phyloP scores from a whole-genome alignment of 2,888 invertebrate genomes.

The Axea sp. region DNA sequence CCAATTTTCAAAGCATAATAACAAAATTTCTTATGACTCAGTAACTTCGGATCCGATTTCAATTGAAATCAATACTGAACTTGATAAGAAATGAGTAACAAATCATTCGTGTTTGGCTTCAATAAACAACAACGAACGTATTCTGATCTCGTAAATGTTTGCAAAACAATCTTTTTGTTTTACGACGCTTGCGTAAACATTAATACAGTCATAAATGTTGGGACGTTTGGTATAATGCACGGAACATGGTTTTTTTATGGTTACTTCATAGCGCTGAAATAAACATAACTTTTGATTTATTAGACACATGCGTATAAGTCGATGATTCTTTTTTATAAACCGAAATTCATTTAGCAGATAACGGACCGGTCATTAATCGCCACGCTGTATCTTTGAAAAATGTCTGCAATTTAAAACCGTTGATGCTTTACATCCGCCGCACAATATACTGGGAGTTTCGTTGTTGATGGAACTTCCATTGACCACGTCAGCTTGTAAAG shows the following conservation, averaged over 20 bases:
- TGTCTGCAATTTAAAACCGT: slow-evolving; percentile 36
- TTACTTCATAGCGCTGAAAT: slow-evolving; percentile 15
- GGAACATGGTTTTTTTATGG: slow-evolving; percentile 20
- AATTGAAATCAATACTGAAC: neutral
- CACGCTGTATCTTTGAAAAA: slow-evolving; percentile 11
- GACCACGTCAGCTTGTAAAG: slow-evolving; percentile 75
- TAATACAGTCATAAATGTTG: slow-evolving; percentile 39
- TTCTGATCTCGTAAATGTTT: slow-evolving; percentile 23
- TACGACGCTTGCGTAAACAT: slow-evolving; percentile 35
- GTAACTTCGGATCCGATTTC: no score
- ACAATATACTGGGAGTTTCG: slow-evolving; percentile 36
- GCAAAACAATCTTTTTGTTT: slow-evolving; percentile 35
- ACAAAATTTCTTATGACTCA: no score
- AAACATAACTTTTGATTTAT: slow-evolving; percentile 30
- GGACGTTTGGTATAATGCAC: slow-evolving; percentile 20
- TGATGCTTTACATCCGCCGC: slow-evolving; percentile 37
- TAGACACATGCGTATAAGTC: slow-evolving; percentile 8
- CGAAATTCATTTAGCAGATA: neutral
- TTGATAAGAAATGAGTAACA: slow-evolving; percentile 11
- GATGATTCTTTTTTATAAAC: neutral
- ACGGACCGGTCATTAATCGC: neutral
- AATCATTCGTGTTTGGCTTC: slow-evolving; percentile 11
- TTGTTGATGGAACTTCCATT: slow-evolving; percentile 68
- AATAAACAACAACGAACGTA: slow-evolving; percentile 18
- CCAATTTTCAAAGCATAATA: no score